Conservation (phyloP, 2,113 vertebrate genomes). For the Myiagra hebetior region DNA sequence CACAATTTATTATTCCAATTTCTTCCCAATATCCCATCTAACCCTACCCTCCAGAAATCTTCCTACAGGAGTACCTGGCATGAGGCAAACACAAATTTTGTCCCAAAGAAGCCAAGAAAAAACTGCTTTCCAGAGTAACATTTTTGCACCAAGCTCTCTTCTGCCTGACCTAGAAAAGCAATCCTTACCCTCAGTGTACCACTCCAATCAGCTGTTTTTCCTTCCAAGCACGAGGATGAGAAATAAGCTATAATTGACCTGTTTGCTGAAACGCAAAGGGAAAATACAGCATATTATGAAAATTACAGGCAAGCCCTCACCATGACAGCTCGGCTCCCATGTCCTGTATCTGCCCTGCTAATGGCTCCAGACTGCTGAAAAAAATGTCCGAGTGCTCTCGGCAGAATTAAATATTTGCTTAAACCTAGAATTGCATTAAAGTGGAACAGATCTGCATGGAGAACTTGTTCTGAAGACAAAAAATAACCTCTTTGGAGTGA, state of each 20-base stretch:
- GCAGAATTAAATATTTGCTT: background rate
- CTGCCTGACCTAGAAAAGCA: slow-evolving; percentile 39
- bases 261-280: background rate
- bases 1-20: background rate
- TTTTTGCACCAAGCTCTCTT: background rate
- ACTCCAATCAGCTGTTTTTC: background rate
- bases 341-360: background rate
- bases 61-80: background rate
- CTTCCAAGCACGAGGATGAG: background rate
- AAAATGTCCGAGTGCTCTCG: background rate
- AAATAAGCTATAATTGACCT: slow-evolving; percentile 30
- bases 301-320: slow-evolving; percentile 44
- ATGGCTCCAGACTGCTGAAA: background rate
- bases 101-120: background rate
- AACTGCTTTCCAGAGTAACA: background rate
- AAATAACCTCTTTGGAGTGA: background rate
- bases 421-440: background rate
- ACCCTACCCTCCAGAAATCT: background rate
- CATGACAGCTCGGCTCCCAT: background rate
- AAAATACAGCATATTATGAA: slow-evolving; percentile 46
- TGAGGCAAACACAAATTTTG: background rate
- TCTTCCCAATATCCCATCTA: background rate
- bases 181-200: background rate
- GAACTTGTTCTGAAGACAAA: background rate
- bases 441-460: fast-evolving